Evolutionary conservation across 2,797 vertebrate genomes (phyloP), one percentile per base, ranked within the genome.

Genomic region (Synaphobranchus kaupii): DNA sequence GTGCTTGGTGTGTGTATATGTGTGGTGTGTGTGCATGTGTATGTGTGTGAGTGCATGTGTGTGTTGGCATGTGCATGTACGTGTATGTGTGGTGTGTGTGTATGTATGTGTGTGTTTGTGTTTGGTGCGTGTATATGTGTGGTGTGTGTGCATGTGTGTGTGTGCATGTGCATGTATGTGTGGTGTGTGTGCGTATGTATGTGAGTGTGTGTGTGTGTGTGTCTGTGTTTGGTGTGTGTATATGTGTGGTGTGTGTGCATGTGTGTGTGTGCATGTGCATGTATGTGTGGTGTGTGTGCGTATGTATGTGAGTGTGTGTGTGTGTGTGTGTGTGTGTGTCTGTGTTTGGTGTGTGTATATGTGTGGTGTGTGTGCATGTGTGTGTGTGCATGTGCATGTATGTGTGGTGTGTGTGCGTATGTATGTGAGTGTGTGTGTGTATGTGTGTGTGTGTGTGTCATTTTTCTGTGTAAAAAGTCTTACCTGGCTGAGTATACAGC

Each of bases 401-500:
- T 25, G 3, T 31, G 28, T 34, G 68, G 44, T 48, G 78, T 10
- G 22, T 48, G 44, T 4, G 22, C n/a, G 2, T 20, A 7, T 48
- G 4, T 10, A 39, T 13, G 22, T 66, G 60, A 4, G 25, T 63
- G 60, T 25, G 20, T 63, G 60, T 63, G 5, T 66, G 25, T 25
- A 34, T 39, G n/a, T 68, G 63, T 28, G 63, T 2, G 63, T 68
- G 63, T 68, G 6, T 28, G 5, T 68, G 63, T 68, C 7, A 0
- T 52, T 52, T 52, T 7, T 7, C 10, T 71, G 1, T 12, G 13
- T 17, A 20, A 20, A n/a, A n/a, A 66, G 6, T 50, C 96, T 97
- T 90, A 99, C 99, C 98, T 99, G 99, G 93, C 98, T 99, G 86
- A 99, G 97, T 95, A 99, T 99, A 78, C 97, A 95, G 73, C 99